A percentile compares a stretch with the other conserved stretches of the same genome.
Evolutionary conservation across 2,113 vertebrate genomes (phyloP).

Genomic region (Galbula dea): DNA sequence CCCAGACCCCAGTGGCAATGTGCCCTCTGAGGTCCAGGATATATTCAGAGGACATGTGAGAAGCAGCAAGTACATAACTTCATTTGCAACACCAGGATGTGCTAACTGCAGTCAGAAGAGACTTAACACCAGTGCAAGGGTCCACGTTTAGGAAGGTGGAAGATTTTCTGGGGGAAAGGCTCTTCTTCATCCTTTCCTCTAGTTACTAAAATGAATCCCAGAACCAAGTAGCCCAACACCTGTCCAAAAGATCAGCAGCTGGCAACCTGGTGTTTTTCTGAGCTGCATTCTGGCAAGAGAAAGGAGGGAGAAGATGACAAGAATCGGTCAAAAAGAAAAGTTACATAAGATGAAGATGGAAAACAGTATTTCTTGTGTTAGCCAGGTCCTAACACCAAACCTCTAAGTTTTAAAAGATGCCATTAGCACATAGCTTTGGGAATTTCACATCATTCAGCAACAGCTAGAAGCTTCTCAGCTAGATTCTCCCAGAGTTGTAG

Average conservation of each 20-base stretch:
- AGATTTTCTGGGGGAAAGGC: neutral
- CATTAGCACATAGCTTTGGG: neutral
- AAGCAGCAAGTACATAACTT: neutral
- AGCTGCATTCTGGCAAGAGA: neutral
- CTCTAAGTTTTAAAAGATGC: neutral
- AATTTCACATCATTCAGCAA: neutral
- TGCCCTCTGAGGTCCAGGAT: no score
- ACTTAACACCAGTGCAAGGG: neutral
- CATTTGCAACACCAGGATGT: neutral
- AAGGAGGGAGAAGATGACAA: neutral
- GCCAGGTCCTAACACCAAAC: neutral
- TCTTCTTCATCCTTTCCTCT: neutral
- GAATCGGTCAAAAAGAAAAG: neutral
- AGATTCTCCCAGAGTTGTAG: neutral
- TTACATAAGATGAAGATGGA: neutral
- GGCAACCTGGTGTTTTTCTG: neutral
- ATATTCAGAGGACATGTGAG: rapidly evolving
- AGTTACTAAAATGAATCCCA: neutral
- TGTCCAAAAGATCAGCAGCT: neutral
- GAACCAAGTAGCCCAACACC: neutral
- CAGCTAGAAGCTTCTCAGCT: neutral
- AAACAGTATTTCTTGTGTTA: neutral
- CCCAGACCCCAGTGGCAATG: neutral
- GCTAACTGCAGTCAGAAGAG: no score
- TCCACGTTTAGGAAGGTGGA: rapidly evolving